phyloP scores from a whole-genome alignment of 2,113 vertebrate species.

The Illadopsis cleaveri region DNA sequence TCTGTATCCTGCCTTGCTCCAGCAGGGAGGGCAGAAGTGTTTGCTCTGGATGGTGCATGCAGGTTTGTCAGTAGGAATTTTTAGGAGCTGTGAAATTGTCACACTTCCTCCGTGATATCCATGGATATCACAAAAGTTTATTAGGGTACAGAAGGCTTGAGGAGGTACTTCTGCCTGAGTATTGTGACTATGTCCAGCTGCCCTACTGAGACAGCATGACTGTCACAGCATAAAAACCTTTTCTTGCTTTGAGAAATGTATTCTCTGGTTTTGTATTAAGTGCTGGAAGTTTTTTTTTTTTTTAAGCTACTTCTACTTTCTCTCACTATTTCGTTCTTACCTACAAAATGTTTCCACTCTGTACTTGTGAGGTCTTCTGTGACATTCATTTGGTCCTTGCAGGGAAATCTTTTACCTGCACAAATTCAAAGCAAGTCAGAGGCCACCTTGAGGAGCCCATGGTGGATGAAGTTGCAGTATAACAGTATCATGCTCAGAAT shows the following conservation, averaged over 20 bases:
- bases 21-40: background rate
- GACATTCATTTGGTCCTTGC: background rate
- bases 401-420: background rate
- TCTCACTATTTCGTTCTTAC: background rate
- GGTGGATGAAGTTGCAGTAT: slow-evolving; percentile 13
- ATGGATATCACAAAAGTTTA: background rate
- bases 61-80: background rate
- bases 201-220: background rate
- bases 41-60: background rate
- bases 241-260: background rate
- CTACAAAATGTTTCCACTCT: background rate
- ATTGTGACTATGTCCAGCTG: background rate
- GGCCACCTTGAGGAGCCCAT: slow-evolving; percentile 25
- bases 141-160: background rate
- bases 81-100: background rate
- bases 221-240: background rate
- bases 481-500: slow-evolving; percentile 53
- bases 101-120: background rate
- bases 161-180: background rate
- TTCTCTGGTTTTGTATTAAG: background rate
- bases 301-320: background rate
- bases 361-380: background rate
- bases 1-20: background rate
- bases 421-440: slow-evolving; percentile 18
- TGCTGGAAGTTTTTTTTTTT: background rate